phyloP scores from a whole-genome alignment of 2,888 invertebrate species.

The Melinaea menophilus region DNA sequence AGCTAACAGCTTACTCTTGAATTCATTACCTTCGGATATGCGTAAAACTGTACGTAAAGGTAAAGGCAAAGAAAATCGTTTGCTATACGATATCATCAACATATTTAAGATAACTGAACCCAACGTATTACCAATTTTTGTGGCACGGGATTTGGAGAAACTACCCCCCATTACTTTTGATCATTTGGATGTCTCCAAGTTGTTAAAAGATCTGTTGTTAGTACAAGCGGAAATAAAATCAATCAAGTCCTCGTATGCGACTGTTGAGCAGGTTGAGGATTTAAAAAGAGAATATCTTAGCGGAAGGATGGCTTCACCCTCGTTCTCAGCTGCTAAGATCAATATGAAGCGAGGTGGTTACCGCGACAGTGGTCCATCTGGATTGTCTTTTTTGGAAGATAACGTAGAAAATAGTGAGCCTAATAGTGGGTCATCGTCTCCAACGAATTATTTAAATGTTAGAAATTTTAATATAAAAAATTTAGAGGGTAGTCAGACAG shows the following conservation, averaged over 20 bases:
- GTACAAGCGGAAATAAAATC: constrained; percentile 12
- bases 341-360: constrained; percentile 16
- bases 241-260: constrained; percentile 4
- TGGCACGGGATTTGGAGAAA: constrained; percentile 29
- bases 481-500: neutral
- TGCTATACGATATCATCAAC: constrained; percentile 24
- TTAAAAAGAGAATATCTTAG: constrained; percentile 8
- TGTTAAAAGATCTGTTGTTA: constrained; percentile 14
- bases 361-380: constrained; percentile 4
- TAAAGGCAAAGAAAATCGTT: constrained; percentile 27
- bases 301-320: neutral
- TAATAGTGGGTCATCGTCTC: neutral
- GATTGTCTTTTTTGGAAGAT: too few species aligned
- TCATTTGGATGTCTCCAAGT: constrained; percentile 25
- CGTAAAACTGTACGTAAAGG: constrained; percentile 24
- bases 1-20: constrained; percentile 21
- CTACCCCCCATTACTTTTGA: constrained; percentile 30
- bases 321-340: constrained; percentile 11
- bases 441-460: neutral
- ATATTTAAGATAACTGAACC: constrained; percentile 28
- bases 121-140: constrained; percentile 28
- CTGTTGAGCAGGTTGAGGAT: constrained; percentile 10
- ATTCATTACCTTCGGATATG: constrained; percentile 20
- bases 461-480: neutral
- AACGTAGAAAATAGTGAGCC: neutral